Evolutionary conservation across 2,888 invertebrate species (phyloP).

Genomic region (Stramonita haemastoma): DNA sequence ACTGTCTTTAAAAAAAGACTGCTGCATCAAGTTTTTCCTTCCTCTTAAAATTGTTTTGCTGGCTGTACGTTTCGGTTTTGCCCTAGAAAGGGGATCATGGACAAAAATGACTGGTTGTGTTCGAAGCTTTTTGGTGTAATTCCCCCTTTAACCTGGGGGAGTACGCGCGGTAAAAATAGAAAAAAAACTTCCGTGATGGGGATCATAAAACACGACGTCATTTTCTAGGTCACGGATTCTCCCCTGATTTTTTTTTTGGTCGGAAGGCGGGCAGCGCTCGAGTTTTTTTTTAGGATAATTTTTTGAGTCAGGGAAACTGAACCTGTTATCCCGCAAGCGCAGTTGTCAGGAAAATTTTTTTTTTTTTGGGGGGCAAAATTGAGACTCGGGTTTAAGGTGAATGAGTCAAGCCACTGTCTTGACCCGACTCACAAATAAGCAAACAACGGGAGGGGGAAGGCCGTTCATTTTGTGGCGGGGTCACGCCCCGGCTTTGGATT

Average conservation of each 20-base stretch:
- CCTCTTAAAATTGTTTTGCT: not conserved
- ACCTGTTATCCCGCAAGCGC: not conserved
- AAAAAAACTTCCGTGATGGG: conserved; percentile 39
- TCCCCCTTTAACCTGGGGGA: conserved; percentile 35
- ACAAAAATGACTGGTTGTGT: not conserved
- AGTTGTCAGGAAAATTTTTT: not conserved
- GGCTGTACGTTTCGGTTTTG: not conserved
- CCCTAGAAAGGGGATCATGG: not conserved
- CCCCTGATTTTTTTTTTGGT: conserved; percentile 26
- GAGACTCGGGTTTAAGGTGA: not conserved
- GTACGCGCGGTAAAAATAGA: conserved; percentile 40
- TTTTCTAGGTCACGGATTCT: conserved; percentile 32
- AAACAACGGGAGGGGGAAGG: conserved; percentile 22
- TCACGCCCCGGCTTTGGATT: not conserved
- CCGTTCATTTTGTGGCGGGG: not conserved
- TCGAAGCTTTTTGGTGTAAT: conserved; percentile 14
- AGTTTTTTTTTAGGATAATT: not conserved
- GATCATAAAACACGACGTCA: conserved; percentile 36
- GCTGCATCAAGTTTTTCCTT: not conserved
- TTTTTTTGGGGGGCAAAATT: not conserved
- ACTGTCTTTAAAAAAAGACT: not conserved
- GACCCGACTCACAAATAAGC: conserved; percentile 23
- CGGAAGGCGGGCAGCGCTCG: not conserved
- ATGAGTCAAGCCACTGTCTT: conserved; percentile 41
- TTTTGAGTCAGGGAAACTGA: not conserved